Evolutionary conservation across 2,888 invertebrate species (phyloP).

Genomic region (Temnothorax ravouxi): DNA sequence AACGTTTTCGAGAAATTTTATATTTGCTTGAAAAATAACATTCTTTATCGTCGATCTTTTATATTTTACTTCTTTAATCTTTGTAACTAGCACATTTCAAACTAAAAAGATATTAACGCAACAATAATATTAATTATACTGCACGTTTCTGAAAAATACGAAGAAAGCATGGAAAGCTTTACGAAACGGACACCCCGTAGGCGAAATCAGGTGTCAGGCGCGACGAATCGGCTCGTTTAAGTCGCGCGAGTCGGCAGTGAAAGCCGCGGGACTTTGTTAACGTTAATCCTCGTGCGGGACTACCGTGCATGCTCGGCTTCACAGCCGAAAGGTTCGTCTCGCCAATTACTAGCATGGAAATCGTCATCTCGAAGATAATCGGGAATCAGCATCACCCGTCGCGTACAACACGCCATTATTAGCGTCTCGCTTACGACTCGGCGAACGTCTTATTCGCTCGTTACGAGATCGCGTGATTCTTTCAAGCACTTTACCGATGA

Average conservation of each 20-base stretch:
- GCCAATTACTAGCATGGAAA: constrained; percentile 61
- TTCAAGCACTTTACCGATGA: not conserved
- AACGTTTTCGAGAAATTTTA: not conserved
- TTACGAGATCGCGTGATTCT: constrained; percentile 3
- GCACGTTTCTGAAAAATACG: not conserved
- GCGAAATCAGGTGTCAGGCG: constrained; percentile 63
- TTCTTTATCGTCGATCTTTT: not conserved
- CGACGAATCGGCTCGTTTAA: constrained; percentile 72
- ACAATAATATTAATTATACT: not conserved
- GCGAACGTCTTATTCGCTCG: constrained; percentile 8
- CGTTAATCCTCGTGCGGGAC: constrained; percentile 73
- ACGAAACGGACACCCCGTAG: constrained; percentile 59
- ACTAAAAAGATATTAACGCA: not conserved
- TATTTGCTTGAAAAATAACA: not conserved
- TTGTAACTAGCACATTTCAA: not conserved
- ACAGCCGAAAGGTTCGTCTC: constrained; percentile 41
- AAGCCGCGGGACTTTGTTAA: constrained; percentile 75
- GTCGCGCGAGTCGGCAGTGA: constrained; percentile 63
- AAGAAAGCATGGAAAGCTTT: constrained; percentile 1
- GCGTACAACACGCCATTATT: constrained; percentile 35
- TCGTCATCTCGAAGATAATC: constrained; percentile 76
- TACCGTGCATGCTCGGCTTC: constrained; percentile 66
- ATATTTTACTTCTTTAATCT: not conserved
- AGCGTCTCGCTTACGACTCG: constrained; percentile 28
- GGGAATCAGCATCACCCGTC: constrained; percentile 52